Conservation (phyloP, 2,888 invertebrate genomes). For the Blastobasis adustella region DNA sequence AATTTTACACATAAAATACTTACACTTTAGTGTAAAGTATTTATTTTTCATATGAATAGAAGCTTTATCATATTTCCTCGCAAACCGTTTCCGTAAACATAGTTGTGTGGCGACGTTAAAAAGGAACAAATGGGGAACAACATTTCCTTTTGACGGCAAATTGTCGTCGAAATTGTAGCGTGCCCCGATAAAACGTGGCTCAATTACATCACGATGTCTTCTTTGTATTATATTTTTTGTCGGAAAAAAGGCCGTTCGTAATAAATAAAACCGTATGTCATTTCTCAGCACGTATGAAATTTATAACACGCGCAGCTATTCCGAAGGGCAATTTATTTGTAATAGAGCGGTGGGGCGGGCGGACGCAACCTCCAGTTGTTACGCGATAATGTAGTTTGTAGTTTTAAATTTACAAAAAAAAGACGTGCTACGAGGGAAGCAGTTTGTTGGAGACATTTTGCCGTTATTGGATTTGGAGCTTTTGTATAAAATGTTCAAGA, state of each 20-base stretch:
- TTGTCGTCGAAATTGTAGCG: conserved; percentile 11
- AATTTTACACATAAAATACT: too few species aligned
- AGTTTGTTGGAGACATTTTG: too few species aligned
- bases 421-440: too few species aligned
- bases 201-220: conserved; percentile 72
- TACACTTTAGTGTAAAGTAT: too few species aligned
- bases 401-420: too few species aligned
- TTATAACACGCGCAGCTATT: conserved; percentile 67
- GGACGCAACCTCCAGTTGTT: too few species aligned
- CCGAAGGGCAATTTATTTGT: conserved; percentile 72
- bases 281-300: conserved; percentile 76
- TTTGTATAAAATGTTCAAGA: too few species aligned
- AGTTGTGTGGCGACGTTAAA: background rate
- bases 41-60: too few species aligned
- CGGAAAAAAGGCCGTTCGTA: conserved; percentile 53
- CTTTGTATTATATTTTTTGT: conserved; percentile 43
- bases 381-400: too few species aligned
- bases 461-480: too few species aligned
- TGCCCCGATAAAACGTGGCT: conserved; percentile 40
- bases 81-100: too few species aligned
- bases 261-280: conserved; percentile 75
- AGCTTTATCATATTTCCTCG: too few species aligned
- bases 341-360: conserved; percentile 51
- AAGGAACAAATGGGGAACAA: conserved; percentile 4
- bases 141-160: conserved; percentile 8